Percentiles rank a stretch among this genome's conserved stretches.
Conservation (phyloP, 2,113 vertebrate genomes). For the Malurus elegans region DNA sequence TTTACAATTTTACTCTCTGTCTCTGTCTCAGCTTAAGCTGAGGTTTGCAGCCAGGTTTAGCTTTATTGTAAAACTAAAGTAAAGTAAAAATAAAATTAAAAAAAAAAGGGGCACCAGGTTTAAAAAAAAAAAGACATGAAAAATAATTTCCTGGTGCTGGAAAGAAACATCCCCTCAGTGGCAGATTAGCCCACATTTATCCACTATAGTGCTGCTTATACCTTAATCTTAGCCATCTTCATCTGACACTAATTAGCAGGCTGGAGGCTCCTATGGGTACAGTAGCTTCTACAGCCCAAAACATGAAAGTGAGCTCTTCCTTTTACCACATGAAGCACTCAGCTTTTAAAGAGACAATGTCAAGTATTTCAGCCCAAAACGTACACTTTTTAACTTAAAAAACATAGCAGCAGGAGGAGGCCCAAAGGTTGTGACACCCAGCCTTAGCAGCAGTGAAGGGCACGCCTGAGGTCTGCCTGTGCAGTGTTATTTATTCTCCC, state of each 20-base stretch:
- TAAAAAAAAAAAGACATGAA: neutral
- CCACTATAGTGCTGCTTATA: constrained; percentile 33
- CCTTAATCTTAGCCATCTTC: constrained; percentile 54
- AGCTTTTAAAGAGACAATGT: constrained; percentile 14
- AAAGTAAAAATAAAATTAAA: neutral
- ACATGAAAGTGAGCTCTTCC: constrained; percentile 32
- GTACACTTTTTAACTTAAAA: neutral
- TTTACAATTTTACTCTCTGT: neutral
- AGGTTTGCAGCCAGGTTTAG: neutral
- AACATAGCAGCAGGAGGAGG: neutral
- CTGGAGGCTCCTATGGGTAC: constrained; percentile 40
- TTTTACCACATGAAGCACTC: neutral
- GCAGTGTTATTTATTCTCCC: neutral
- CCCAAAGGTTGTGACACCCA: neutral
- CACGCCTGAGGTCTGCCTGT: neutral
- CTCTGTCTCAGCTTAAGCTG: neutral
- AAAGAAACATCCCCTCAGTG: constrained; percentile 22
- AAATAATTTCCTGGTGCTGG: neutral
- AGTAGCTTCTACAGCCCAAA: neutral
- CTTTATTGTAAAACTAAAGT: neutral
- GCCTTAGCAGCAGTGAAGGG: neutral
- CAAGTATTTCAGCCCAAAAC: constrained; percentile 5
- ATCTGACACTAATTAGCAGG: constrained; percentile 59
- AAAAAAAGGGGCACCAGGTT: neutral
- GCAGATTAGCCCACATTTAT: constrained; percentile 51